phyloP scores from a whole-genome alignment of 2,888 invertebrate species.

The Melangyna quadrimaculata region DNA sequence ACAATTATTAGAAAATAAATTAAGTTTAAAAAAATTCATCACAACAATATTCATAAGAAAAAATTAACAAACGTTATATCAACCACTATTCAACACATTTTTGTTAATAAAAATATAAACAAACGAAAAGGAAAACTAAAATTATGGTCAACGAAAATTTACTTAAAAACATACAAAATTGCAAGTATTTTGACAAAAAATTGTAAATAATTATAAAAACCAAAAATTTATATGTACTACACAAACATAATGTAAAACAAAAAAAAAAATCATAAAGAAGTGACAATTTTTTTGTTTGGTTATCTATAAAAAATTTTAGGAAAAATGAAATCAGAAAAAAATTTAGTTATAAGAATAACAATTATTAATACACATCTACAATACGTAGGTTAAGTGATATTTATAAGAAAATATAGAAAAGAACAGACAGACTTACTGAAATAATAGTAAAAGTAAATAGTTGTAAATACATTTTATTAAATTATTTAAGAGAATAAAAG shows the following conservation, averaged over 20 bases:
- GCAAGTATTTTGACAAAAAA: conserved; percentile 9
- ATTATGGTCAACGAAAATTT: conserved; percentile 24
- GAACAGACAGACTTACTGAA: conserved; percentile 69
- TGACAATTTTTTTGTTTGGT: conserved; percentile 13
- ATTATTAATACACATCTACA: conserved; percentile 31
- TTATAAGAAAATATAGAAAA: conserved; percentile 61
- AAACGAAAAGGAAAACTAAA: background rate
- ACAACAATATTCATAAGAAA: conserved; percentile 9
- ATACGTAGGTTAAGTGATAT: conserved; percentile 66
- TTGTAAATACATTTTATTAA: conserved; percentile 68
- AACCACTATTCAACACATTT: conserved; percentile 44
- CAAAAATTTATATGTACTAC: conserved; percentile 39
- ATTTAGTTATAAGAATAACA: conserved; percentile 27
- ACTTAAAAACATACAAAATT: background rate
- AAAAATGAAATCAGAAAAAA: background rate
- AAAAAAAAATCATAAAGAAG: conserved; percentile 25
- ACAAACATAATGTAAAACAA: background rate
- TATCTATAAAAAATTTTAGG: conserved; percentile 8
- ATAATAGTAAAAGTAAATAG: conserved; percentile 47
- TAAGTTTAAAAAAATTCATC: conserved; percentile 14
- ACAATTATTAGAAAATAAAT: conserved; percentile 63
- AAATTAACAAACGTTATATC: conserved; percentile 21
- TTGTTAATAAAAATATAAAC: background rate
- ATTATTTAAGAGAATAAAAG: conserved; percentile 66
- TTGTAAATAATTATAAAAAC: conserved; percentile 39